Conservation (phyloP, 2,113 vertebrate species). For the Paratilapia polleni region DNA sequence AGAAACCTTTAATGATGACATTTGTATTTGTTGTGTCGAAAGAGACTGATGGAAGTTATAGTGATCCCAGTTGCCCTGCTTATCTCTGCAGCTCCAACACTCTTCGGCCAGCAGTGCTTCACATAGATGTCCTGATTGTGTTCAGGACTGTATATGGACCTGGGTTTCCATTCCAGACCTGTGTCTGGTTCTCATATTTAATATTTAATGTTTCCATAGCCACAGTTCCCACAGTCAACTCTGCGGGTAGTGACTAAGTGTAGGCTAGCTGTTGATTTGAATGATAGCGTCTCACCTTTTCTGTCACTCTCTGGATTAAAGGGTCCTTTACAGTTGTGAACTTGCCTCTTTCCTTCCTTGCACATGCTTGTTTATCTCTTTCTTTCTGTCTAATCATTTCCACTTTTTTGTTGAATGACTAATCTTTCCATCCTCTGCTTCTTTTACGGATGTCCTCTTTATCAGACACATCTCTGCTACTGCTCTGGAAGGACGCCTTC, state of each 20-base stretch:
- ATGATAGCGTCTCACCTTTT: slow-evolving; percentile 20
- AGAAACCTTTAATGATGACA: background rate
- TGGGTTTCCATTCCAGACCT: slow-evolving; percentile 15
- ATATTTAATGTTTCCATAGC: slow-evolving; percentile 43
- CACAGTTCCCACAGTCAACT: slow-evolving; percentile 29
- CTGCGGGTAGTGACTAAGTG: slow-evolving; percentile 11
- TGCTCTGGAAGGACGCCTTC: slow-evolving; percentile 14
- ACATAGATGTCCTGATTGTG: slow-evolving; percentile 7
- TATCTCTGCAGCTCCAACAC: background rate
- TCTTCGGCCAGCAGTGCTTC: background rate
- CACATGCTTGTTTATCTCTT: slow-evolving; percentile 12
- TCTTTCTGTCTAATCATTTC: slow-evolving; percentile 41
- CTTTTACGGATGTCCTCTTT: slow-evolving; percentile 44
- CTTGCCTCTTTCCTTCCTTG: slow-evolving; percentile 8
- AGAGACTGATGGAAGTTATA: background rate
- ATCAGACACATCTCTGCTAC: slow-evolving; percentile 37
- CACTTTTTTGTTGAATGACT: slow-evolving; percentile 49
- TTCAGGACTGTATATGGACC: background rate
- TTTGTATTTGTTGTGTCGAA: background rate
- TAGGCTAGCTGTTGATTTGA: slow-evolving; percentile 46
- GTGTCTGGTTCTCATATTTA: slow-evolving; percentile 51
- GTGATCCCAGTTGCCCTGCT: background rate
- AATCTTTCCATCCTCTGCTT: slow-evolving; percentile 48
- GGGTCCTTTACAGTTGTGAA: slow-evolving; percentile 8
- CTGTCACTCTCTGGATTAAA: slow-evolving; percentile 17